phyloP scores from a whole-genome alignment of 1,140 invertebrate species.

The Philotrypesis tridentata region DNA sequence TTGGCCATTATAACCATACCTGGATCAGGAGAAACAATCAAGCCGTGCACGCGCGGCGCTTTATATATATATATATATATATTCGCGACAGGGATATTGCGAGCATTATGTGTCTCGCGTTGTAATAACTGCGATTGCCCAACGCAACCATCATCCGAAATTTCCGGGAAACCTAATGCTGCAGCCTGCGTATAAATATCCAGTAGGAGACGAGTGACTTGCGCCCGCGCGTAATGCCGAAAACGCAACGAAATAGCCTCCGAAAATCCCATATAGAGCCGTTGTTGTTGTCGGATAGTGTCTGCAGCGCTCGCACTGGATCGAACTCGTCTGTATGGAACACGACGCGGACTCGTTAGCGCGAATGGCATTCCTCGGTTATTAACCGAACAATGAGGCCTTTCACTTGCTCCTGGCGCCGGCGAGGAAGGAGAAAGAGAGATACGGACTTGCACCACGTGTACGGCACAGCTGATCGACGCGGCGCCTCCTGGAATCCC shows the following conservation, averaged over 20 bases:
- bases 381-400: slow-evolving; percentile 45
- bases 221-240: neutral
- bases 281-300: no score
- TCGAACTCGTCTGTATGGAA: neutral
- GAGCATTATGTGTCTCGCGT: neutral
- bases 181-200: no score
- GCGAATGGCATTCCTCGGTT: slow-evolving; percentile 26
- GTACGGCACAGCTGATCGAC: no score
- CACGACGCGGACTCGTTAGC: neutral
- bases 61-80: no score
- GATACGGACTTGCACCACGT: no score
- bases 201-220: no score
- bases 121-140: neutral
- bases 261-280: no score
- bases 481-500: neutral
- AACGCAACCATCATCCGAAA: neutral
- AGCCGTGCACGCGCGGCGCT: no score
- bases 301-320: no score
- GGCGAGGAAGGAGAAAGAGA: neutral
- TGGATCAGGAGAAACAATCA: neutral
- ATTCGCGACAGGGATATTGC: neutral
- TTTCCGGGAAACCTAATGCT: neutral
- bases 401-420: slow-evolving; percentile 38
- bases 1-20: neutral
- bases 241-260: no score